Evolutionary conservation across 2,888 invertebrate species (phyloP).

Genomic region (Kryphioiulus occultus): DNA sequence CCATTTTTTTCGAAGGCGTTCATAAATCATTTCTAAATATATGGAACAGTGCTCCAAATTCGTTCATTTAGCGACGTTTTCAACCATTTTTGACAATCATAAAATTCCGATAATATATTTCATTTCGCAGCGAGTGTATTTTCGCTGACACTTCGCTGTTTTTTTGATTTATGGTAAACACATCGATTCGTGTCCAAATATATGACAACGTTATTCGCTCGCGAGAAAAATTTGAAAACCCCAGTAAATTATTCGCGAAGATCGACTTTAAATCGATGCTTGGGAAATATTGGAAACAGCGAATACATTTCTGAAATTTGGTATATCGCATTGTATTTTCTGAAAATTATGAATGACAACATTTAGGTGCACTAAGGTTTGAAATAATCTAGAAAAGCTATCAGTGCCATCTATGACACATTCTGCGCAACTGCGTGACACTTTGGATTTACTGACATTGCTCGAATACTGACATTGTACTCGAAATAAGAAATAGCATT

Average conservation of each 20-base stretch:
- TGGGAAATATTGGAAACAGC: neutral
- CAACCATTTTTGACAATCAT: slow-evolving; percentile 46
- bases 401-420: too few relatives aligned
- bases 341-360: too few relatives aligned
- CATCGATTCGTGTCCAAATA: neutral
- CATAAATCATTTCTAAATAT: slow-evolving; percentile 2
- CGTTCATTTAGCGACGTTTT: slow-evolving; percentile 39
- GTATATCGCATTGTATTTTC: too few relatives aligned
- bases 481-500: too few relatives aligned
- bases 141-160: slow-evolving; percentile 38
- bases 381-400: too few relatives aligned
- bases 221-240: neutral
- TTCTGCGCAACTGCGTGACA: too few relatives aligned
- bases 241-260: neutral
- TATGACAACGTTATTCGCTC: neutral
- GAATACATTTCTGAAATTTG: neutral
- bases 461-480: too few relatives aligned
- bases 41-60: neutral
- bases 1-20: neutral
- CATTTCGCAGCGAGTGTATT: slow-evolving; percentile 43
- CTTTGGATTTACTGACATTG: too few relatives aligned
- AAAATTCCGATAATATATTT: slow-evolving; percentile 49
- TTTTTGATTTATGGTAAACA: slow-evolving; percentile 4
- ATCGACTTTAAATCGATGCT: neutral
- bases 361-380: too few relatives aligned